Evolutionary conservation across 53 echinoderm and acorn worm genomes (phyloP), one percentile per base, ranked within the genome.

Genomic region (Echinometra lucunter): DNA sequence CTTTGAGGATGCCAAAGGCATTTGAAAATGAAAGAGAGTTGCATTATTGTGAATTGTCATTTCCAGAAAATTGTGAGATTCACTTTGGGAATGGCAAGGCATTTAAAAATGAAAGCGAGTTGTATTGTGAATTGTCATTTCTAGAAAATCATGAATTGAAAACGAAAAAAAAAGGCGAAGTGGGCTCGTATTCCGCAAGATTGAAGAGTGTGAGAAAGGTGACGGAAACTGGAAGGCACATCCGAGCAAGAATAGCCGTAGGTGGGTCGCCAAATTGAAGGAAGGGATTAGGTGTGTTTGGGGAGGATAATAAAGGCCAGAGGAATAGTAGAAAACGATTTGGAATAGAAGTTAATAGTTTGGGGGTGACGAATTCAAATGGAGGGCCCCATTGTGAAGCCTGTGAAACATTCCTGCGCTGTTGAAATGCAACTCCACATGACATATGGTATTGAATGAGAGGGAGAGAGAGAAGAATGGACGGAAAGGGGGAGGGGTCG

Each of bases 181-280:
- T 78, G 42, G 19, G 38, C 38, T 42, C 2, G 23, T 38, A 78
- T 49, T 88, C 88, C 42, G 56, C 37, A 53, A 88, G 56, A n/a
- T 88, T 78, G 88, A 88, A 88, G 45, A 90, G 90, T 90, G 90
- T 90, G 90, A 90, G 90, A 90, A 90, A 90, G 60, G 90, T 88
- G 88, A 53, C 88, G 3, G 56, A 57, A 88, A 37, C 34, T 53
- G 88, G 56, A 53, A 88, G 56, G 88, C 88, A 57, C 32, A 53
- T 88, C 53, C 38, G 78, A 40, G 23, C 18, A n/a, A 57, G 56
- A 55, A 55, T 88, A 57, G 55, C 88, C 34, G 30, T n/a, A 88
- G 88, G 88, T 53, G 21, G 27, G 16, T 60, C 19, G 90, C 90
- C 58, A 63, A 90, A 63, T 60, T 60, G 60, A 90, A 63, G 90